Evolutionary conservation across 2,797 vertebrate genomes (phyloP).

Genomic region (Dendrocincla tyrannina): DNA sequence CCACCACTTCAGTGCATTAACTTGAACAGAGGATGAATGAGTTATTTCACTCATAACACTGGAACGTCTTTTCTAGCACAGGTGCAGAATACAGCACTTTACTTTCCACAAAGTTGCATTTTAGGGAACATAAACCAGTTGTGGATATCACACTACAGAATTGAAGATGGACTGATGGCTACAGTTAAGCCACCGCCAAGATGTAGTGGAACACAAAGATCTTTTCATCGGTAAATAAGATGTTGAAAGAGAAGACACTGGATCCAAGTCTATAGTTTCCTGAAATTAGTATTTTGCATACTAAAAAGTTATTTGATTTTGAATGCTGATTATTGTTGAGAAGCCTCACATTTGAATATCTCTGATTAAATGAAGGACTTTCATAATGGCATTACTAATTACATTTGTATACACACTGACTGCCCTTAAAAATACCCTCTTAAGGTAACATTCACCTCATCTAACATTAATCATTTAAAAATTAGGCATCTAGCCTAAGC

Average conservation of each 20-base stretch:
- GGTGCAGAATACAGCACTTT: neutral
- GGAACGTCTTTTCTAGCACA: neutral
- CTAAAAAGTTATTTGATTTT: neutral
- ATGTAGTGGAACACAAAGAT: neutral
- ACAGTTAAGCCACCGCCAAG: neutral
- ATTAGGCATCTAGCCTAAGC: slow-evolving; percentile 21
- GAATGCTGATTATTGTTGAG: neutral
- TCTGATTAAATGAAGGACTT: slow-evolving; percentile 52
- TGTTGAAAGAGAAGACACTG: neutral
- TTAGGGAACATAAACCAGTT: neutral
- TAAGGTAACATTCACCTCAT: slow-evolving; percentile 39
- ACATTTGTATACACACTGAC: slow-evolving; percentile 34
- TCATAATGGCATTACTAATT: slow-evolving; percentile 38
- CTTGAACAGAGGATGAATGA: neutral
- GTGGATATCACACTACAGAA: neutral
- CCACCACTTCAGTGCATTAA: neutral
- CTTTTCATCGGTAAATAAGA: neutral
- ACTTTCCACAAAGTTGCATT: neutral
- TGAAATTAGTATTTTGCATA: neutral
- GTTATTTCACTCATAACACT: neutral
- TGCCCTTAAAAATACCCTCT: slow-evolving; percentile 47
- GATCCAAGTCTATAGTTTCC: neutral
- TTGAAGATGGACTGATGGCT: neutral
- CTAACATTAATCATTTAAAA: slow-evolving; percentile 54
- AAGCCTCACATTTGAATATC: slow-evolving; percentile 2